Conservation (phyloP, 2,888 invertebrate genomes). For the Melanchra persicariae region DNA sequence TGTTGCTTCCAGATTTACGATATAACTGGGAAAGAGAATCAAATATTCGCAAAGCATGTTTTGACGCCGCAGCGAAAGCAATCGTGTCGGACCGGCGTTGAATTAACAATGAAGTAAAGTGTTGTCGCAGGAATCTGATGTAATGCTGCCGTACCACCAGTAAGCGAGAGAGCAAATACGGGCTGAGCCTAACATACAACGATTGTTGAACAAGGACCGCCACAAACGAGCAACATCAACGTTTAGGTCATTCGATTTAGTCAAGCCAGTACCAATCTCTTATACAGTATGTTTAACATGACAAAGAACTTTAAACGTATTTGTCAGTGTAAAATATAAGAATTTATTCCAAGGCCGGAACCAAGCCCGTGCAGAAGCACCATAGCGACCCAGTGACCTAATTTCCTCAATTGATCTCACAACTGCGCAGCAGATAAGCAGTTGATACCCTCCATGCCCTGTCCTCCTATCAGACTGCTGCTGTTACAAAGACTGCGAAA, state of each 20-base stretch:
- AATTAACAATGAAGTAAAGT: slow-evolving; percentile 48
- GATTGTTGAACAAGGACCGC: not conserved
- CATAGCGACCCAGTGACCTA: slow-evolving; percentile 59
- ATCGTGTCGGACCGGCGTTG: slow-evolving; percentile 21
- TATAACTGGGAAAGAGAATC: slow-evolving; percentile 22
- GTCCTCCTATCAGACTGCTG: slow-evolving; percentile 4
- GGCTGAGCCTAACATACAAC: not conserved
- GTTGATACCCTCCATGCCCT: slow-evolving; percentile 1
- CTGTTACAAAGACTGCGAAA: slow-evolving; percentile 1
- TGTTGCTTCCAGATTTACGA: slow-evolving; percentile 20
- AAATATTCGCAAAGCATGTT: slow-evolving; percentile 33
- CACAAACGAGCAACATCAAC: not conserved
- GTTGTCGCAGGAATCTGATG: slow-evolving; percentile 30
- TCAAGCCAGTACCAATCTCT: not conserved
- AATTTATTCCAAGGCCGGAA: slow-evolving; percentile 18
- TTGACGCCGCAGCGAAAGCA: slow-evolving; percentile 32
- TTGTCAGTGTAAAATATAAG: not conserved
- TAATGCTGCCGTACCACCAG: slow-evolving; percentile 27
- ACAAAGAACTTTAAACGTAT: not conserved
- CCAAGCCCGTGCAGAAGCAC: slow-evolving; percentile 37
- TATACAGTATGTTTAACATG: not conserved
- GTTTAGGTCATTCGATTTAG: not conserved
- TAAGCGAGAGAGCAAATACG: not conserved
- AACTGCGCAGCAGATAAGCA: slow-evolving; percentile 39
- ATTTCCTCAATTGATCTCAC: slow-evolving; percentile 53